Evolutionary conservation across 2,797 vertebrate species (phyloP).

Genomic region (Limnodromus scolopaceus): DNA sequence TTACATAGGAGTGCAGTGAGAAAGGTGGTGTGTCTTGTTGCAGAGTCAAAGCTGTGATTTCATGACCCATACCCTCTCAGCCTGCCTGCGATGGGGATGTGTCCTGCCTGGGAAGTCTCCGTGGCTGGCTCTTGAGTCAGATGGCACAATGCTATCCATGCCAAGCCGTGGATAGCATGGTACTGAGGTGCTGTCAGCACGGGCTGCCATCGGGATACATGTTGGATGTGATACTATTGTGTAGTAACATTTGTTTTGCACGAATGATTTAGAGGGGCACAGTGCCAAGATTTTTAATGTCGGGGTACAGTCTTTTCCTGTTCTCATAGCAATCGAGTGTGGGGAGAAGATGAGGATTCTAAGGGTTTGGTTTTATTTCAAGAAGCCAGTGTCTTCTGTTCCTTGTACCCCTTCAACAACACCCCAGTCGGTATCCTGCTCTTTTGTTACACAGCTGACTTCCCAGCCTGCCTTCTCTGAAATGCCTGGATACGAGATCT

Average conservation of each 20-base stretch:
- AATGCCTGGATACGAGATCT: background rate
- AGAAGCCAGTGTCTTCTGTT: background rate
- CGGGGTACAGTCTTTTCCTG: background rate
- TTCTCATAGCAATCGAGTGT: accelerated
- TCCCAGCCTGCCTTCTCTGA: background rate
- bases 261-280: background rate
- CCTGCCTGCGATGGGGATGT: no score
- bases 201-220: background rate
- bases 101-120: background rate
- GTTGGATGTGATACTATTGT: background rate
- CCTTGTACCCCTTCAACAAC: background rate
- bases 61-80: no score
- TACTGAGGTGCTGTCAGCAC: background rate
- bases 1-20: background rate
- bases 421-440: background rate
- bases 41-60: background rate
- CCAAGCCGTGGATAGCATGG: no score
- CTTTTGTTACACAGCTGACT: background rate
- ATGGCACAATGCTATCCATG: accelerated
- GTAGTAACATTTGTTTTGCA: background rate
- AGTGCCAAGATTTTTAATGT: background rate
- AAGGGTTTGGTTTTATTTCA: background rate
- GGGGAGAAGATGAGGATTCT: background rate
- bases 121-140: accelerated
- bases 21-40: background rate